phyloP scores from a whole-genome alignment of 2,888 invertebrate species.

The Drosophila ustulata region DNA sequence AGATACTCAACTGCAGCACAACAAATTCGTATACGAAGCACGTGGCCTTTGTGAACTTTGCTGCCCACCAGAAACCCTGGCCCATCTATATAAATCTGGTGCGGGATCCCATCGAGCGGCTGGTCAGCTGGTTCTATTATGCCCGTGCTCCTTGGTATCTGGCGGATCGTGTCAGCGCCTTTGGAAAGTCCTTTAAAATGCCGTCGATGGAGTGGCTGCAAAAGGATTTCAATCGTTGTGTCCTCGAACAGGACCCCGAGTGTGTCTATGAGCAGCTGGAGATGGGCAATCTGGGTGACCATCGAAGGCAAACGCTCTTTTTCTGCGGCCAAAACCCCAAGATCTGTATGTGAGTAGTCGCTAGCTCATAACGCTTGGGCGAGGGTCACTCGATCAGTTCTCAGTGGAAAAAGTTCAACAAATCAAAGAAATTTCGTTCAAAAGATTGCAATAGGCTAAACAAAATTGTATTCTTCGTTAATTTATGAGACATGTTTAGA shows the following conservation, averaged over 20 bases:
- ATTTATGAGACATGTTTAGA: too few relatives aligned
- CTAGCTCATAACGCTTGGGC: slow-evolving; percentile 83
- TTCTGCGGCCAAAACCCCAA: slow-evolving; percentile 91
- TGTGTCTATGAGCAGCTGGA: slow-evolving; percentile 91
- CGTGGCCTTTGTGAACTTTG: slow-evolving; percentile 94
- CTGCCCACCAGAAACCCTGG: slow-evolving; percentile 89
- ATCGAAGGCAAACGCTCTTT: slow-evolving; percentile 93
- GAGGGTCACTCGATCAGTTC: slow-evolving; percentile 32
- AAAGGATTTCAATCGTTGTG: slow-evolving; percentile 94
- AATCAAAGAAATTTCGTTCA: not conserved
- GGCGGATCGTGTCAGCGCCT: slow-evolving; percentile 87
- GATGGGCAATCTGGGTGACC: slow-evolving; percentile 92
- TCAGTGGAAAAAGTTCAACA: not conserved
- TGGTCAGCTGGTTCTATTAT: slow-evolving; percentile 96
- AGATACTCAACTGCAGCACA: slow-evolving; percentile 89
- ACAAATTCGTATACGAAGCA: slow-evolving; percentile 91
- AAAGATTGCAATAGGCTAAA: too few relatives aligned
- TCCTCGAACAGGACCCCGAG: slow-evolving; percentile 91
- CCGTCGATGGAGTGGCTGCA: slow-evolving; percentile 89
- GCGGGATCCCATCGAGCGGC: slow-evolving; percentile 94
- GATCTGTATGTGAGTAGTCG: slow-evolving; percentile 89
- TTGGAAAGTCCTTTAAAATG: slow-evolving; percentile 62
- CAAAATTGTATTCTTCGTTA: too few relatives aligned
- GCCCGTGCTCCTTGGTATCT: slow-evolving; percentile 95
- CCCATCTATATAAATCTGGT: slow-evolving; percentile 96